Conservation (phyloP, 1,140 invertebrate genomes). For the Drosophila baimaii region DNA sequence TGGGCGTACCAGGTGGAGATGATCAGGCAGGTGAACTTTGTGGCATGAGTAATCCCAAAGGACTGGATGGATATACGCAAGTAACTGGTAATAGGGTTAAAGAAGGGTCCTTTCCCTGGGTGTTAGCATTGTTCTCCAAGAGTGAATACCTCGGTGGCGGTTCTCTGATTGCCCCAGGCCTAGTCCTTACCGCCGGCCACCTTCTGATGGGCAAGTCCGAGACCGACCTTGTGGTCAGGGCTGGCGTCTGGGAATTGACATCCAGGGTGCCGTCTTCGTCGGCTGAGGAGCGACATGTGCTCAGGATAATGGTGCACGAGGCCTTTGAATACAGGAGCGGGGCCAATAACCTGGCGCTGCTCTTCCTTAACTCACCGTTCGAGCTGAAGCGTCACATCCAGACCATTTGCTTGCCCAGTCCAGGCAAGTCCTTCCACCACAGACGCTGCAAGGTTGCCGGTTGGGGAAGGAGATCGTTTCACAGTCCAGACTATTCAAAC, state of each 20-base stretch:
- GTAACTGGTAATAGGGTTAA: neutral
- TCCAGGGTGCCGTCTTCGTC: constrained; percentile 84
- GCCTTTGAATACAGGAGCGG: constrained; percentile 82
- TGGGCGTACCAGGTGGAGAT: neutral
- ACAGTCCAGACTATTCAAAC: constrained; percentile 87
- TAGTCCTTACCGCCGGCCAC: constrained; percentile 89
- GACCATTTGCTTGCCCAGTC: constrained; percentile 86
- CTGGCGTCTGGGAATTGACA: constrained; percentile 90
- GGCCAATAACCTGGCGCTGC: constrained; percentile 86
- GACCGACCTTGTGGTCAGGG: constrained; percentile 86
- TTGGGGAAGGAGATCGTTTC: constrained; percentile 91
- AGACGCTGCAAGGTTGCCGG: constrained; percentile 90
- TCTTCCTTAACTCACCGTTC: constrained; percentile 85
- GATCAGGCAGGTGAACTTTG: neutral
- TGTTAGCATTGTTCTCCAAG: constrained; percentile 90
- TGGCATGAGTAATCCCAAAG: neutral
- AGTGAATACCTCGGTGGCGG: constrained; percentile 88
- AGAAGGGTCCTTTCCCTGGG: constrained; percentile 92
- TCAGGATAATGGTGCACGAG: constrained; percentile 85
- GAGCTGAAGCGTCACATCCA: constrained; percentile 86
- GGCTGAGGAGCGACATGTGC: constrained; percentile 86
- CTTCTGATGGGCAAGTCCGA: constrained; percentile 85
- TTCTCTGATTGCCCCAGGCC: constrained; percentile 87
- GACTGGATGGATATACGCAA: neutral
- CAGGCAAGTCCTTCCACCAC: constrained; percentile 77